Evolutionary conservation across 2,797 vertebrate genomes (phyloP).

Genomic region (Mormyrops attenuatus): DNA sequence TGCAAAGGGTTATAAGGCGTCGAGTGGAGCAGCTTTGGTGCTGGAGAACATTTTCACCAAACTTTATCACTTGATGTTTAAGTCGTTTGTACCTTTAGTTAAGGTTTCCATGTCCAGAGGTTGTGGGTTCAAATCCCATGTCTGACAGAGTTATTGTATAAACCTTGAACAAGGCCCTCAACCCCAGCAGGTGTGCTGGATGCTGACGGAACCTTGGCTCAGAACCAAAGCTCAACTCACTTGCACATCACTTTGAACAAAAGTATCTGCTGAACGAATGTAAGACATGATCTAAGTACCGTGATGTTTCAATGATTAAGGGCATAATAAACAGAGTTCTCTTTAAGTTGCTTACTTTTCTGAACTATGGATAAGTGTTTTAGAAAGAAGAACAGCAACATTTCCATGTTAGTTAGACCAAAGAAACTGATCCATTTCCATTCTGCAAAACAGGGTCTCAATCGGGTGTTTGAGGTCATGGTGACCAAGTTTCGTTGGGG

Average conservation of each 20-base stretch:
- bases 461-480: conserved; percentile 42
- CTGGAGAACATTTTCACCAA: neutral
- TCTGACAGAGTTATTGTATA: neutral
- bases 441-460: conserved; percentile 34
- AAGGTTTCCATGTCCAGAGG: neutral
- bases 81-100: neutral
- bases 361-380: neutral
- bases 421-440: conserved; percentile 45
- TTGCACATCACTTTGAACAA: neutral
- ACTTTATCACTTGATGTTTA: neutral
- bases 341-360: neutral
- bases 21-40: neutral
- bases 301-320: neutral
- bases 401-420: conserved; percentile 46
- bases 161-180: neutral
- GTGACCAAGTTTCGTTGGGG: neutral
- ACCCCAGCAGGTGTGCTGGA: neutral
- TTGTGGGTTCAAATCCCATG: neutral
- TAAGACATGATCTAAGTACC: neutral
- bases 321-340: neutral
- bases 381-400: conserved; percentile 9
- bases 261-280: neutral
- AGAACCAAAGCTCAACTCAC: neutral
- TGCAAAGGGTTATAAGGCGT: neutral
- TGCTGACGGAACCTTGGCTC: neutral